These are phyloP conservation scores for Cryptocephalus primarius DNA, from an alignment of 2,888 invertebrate genomes.

Conservation along the genomic window DNA sequence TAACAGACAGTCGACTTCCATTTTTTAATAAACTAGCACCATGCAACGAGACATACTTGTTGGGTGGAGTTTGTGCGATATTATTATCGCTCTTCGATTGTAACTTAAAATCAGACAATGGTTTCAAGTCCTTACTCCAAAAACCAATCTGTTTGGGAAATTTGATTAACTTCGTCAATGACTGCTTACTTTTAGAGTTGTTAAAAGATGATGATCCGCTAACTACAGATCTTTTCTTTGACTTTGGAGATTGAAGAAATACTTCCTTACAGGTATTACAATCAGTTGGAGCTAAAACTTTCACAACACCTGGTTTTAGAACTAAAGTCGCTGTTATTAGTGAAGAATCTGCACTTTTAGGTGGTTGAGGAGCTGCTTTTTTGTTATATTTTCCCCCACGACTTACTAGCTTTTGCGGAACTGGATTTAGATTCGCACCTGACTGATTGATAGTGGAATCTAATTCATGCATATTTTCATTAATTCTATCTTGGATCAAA, in stretches of 20 bases:
- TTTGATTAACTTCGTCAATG: constrained; percentile 35
- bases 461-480: not conserved
- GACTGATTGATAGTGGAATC: not conserved
- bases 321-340: constrained; percentile 40
- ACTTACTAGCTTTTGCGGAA: not conserved
- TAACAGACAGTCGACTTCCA: constrained; percentile 20
- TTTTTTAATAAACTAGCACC: constrained; percentile 5
- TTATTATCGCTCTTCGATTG: constrained; percentile 28
- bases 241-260: constrained; percentile 28
- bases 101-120: constrained; percentile 18
- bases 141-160: constrained; percentile 46
- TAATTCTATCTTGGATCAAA: constrained; percentile 1
- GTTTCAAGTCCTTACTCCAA: constrained; percentile 38
- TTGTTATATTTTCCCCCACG: constrained; percentile 42
- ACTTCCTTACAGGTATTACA: constrained; percentile 23
- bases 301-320: constrained; percentile 38
- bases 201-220: constrained; percentile 10
- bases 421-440: not conserved
- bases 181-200: constrained; percentile 9
- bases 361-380: constrained; percentile 40
- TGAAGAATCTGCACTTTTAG: constrained; percentile 16
- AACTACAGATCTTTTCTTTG: constrained; percentile 20
- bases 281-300: constrained; percentile 20
- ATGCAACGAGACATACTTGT: constrained; percentile 4
- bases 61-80: constrained; percentile 11